Evolutionary conservation across 2,888 invertebrate species (phyloP), one percentile per base, ranked within the genome.

Genomic region (Nemotelus pantherinus): DNA sequence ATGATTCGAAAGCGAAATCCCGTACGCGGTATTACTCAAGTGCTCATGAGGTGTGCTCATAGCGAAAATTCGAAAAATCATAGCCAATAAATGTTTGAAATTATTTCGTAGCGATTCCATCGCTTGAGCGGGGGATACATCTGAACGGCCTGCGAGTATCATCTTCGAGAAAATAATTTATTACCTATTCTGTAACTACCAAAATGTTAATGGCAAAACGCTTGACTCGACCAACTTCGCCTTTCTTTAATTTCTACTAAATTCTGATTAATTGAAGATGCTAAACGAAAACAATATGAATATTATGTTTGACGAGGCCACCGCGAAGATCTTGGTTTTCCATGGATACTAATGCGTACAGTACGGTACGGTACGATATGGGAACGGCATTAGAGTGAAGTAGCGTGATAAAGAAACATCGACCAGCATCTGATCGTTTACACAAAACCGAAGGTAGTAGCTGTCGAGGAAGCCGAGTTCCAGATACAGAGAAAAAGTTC

Each of bases 261-360:
- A 74, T 4, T 74, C 74, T 74, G 74, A 74, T 74, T 74, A 74
- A 74, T 74, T 74, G 50, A 60, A 7, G 63, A 74, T 41, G 74
- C 63, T 48, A 63, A 47, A 48, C 63, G 48, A 70, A 55, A 70
- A 55, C 43, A 55, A 70, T 53, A 70, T 7, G 25, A 25, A 25
- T 25, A 25, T 25, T 25, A 63, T 60, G 74, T 48, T 63, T 63
- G 60, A 44, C 45, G 41, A 41, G 43, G 43, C 53, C 43, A 43
- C 41, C n/a, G n/a, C 10, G 25, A 41, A 53, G 45, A 70, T 25
- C 25, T 48, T 9, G 39, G n/a, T 53, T 25, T 25, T 25, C 25
- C 25, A 25, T 25, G 25, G 25, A 25, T 25, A 25, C 25, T 25
- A 25, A 25, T 25, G 25, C 25, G 25, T 1, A 25, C 25, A 25